Base-by-base conservation (phyloP, 2,888 invertebrate genomes). In the Choreutis nemorana region DNA sequence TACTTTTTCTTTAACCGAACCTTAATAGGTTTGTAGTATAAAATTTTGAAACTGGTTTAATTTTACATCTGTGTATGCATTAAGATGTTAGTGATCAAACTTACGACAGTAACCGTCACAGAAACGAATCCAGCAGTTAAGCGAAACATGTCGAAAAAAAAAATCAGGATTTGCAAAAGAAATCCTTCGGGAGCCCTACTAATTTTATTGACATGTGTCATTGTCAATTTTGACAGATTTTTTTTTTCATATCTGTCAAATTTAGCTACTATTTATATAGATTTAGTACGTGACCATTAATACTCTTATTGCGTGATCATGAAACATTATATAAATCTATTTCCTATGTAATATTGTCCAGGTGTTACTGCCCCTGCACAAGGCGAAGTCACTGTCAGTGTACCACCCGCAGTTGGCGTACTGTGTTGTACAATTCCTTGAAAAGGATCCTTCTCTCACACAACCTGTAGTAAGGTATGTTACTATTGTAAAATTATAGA, bases 341-440 rank as follows among this genome's bases (percentile, higher is more conserved):
- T 14, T n/a, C 24, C 26, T 14, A 35, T 60, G n/a, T n/a, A n/a
- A n/a, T n/a, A n/a, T n/a, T n/a, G n/a, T 80, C 10, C 83, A 87
- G 75, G 95, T 95, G 46, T 81, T 98, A 53, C 83, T 98, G 55
- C 97, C 97, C 34, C 83, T 98, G 56, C 97, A 98, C 83, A 97
- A 97, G 83, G 94, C 92, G 46, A 94, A 94, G 77, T 94, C 94
- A 41, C 84, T 99, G 55, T 94, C 94, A 47, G 89, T 97, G 49
- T 99, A 97, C 75, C 98, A 99, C 72, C 94, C 97, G 41, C 95
- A 97, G 83, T 83, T 98, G 61, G 97, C 97, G 49, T 98, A 98
- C 77, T 98, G 98, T 79, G 95, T 98, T 44, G 97, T 98, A 45
- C 98, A 98, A 82, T 99, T 98, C 83, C 81, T 98, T 38, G 98